Conservation (phyloP, 2,888 invertebrate species). For the Carpatolechia fugitivella region DNA sequence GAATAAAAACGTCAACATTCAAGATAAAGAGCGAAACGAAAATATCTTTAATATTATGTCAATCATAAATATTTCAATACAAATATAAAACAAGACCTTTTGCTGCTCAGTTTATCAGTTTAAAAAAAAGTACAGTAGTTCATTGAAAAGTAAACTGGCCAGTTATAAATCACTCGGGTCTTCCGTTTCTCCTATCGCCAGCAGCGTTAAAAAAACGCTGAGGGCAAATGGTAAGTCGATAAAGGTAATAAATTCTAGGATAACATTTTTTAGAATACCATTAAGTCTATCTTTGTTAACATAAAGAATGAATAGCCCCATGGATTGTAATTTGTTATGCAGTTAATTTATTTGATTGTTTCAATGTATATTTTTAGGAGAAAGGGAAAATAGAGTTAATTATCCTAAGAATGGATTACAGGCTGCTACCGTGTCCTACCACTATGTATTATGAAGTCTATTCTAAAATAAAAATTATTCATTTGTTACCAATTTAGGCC, state of each 20-base stretch:
- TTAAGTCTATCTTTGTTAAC: constrained; percentile 37
- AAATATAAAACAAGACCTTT: neutral
- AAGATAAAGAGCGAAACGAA: constrained; percentile 8
- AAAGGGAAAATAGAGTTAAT: neutral
- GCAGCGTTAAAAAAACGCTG: constrained; percentile 45
- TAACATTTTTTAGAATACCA: constrained; percentile 43
- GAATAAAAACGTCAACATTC: constrained; percentile 22
- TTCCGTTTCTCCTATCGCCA: constrained; percentile 62
- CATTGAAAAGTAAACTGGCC: constrained; percentile 46
- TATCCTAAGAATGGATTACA: too few relatives aligned
- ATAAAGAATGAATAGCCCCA: constrained; percentile 43
- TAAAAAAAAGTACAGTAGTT: constrained; percentile 32
- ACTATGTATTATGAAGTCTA: too few relatives aligned
- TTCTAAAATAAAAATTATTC: too few relatives aligned
- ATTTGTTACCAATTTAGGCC: too few relatives aligned
- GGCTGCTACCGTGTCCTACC: too few relatives aligned
- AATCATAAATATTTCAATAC: constrained; percentile 12
- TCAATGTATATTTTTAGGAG: neutral
- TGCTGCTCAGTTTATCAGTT: neutral
- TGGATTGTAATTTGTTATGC: constrained; percentile 31
- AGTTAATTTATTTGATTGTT: constrained; percentile 9
- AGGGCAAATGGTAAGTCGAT: constrained; percentile 49
- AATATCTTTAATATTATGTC: constrained; percentile 5
- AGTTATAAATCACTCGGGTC: constrained; percentile 47
- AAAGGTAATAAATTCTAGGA: constrained; percentile 57